Percentiles rank a stretch among this genome's conserved stretches.
Conservation (phyloP, 2,888 invertebrate species). For the Dorcus parallelipipedus region DNA sequence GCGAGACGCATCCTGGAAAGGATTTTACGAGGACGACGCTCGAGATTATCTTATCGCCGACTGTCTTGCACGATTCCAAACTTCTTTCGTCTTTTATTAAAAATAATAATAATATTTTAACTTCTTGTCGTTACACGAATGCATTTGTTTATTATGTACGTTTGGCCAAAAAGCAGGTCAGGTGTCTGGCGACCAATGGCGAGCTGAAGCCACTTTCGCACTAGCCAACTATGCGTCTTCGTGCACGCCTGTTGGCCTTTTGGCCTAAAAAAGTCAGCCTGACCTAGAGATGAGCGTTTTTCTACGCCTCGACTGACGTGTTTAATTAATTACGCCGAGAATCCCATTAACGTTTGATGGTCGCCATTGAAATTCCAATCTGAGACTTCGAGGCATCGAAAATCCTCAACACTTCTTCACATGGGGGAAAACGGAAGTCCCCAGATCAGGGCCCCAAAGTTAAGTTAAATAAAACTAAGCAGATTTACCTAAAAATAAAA, state of each 20-base stretch:
- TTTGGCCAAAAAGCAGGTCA: conserved; percentile 30
- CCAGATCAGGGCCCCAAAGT: no score
- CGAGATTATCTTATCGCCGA: not conserved
- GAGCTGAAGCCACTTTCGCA: conserved; percentile 27
- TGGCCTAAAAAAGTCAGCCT: conserved; percentile 42
- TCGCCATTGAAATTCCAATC: no score
- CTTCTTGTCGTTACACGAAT: not conserved
- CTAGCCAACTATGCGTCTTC: conserved; percentile 23
- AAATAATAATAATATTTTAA: no score
- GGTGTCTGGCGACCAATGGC: conserved; percentile 27
- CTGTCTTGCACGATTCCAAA: no score
- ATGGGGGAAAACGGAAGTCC: no score
- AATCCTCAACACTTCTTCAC: no score
- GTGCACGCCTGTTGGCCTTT: conserved; percentile 40
- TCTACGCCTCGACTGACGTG: conserved; percentile 10
- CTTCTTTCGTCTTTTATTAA: no score
- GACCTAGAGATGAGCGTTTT: conserved; percentile 26
- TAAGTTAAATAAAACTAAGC: no score
- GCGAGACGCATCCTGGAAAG: not conserved
- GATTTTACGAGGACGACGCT: not conserved
- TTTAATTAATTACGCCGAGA: conserved; percentile 11
- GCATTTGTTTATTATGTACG: not conserved
- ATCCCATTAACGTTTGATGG: conserved; percentile 4
- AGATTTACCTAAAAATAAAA: no score
- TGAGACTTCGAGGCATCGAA: no score